phyloP scores from a whole-genome alignment of 2,113 vertebrate species.

The Acanthochromis polyacanthus region DNA sequence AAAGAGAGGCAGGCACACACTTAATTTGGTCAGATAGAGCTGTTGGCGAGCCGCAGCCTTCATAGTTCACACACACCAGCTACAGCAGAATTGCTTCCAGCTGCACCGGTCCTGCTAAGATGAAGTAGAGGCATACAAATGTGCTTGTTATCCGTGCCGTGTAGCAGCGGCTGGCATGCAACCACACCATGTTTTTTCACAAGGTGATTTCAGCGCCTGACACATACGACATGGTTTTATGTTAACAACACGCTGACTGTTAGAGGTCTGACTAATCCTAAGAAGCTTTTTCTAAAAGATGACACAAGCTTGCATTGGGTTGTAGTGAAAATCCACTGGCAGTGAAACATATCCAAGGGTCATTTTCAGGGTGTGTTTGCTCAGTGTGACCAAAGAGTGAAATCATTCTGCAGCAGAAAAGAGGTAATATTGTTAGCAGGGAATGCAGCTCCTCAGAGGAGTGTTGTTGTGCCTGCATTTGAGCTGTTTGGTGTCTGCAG shows the following conservation, averaged over 20 bases:
- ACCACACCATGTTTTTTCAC: constrained; percentile 30
- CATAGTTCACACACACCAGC: constrained; percentile 16
- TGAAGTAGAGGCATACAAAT: constrained; percentile 50
- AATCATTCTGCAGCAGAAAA: neutral
- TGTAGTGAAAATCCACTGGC: constrained; percentile 51
- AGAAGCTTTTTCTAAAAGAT: constrained; percentile 68
- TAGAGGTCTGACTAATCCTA: constrained; percentile 66
- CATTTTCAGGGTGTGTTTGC: constrained; percentile 51
- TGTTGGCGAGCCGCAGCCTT: constrained; percentile 29
- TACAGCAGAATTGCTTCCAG: constrained; percentile 38
- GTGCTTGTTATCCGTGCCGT: constrained; percentile 56
- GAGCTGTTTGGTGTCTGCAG: constrained; percentile 29
- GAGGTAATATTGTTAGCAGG: constrained; percentile 15
- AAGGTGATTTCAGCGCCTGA: constrained; percentile 40
- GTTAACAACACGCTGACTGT: constrained; percentile 57
- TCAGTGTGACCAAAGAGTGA: constrained; percentile 10
- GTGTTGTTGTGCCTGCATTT: constrained; percentile 4
- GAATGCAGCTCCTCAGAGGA: constrained; percentile 14
- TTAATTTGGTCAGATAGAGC: constrained; percentile 66
- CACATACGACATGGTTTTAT: constrained; percentile 45
- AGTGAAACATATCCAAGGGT: constrained; percentile 43
- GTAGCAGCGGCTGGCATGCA: constrained; percentile 20
- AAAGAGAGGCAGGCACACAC: constrained; percentile 35
- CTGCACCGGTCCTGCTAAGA: constrained; percentile 36
- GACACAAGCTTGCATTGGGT: constrained; percentile 57